Evolutionary conservation across 37 sponge, comb jelly and placozoan genomes (phyloP).

Genomic region (Theonella swinhoei): DNA sequence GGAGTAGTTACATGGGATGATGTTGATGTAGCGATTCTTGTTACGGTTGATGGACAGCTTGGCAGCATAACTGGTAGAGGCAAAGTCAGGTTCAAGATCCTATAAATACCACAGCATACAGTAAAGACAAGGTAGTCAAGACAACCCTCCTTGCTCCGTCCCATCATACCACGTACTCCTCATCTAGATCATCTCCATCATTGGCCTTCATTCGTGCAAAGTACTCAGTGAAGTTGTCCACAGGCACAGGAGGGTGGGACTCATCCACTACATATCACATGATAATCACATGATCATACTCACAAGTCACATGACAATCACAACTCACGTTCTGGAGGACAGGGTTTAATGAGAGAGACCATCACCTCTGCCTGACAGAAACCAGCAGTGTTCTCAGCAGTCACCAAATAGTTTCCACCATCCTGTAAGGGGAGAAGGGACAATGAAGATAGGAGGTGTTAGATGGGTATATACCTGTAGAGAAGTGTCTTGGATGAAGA

Average conservation of each 20-base stretch:
- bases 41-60: slow-evolving; percentile 61
- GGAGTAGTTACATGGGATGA: slow-evolving; percentile 65
- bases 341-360: slow-evolving; percentile 62
- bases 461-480: background rate
- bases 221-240: slow-evolving; percentile 61
- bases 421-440: no score
- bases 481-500: slow-evolving; percentile 42
- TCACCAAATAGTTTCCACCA: slow-evolving; percentile 60
- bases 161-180: slow-evolving; percentile 62
- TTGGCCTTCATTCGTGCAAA: slow-evolving; percentile 57
- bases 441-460: no score
- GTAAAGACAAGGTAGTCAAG: background rate
- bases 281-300: background rate
- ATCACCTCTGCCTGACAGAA: slow-evolving; percentile 4
- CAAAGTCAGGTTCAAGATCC: slow-evolving; percentile 70
- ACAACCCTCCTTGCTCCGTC: background rate
- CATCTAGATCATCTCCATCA: slow-evolving; percentile 62
- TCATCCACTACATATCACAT: slow-evolving; percentile 41
- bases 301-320: background rate
- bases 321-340: slow-evolving; percentile 60
- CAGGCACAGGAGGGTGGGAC: slow-evolving; percentile 37
- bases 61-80: slow-evolving; percentile 67
- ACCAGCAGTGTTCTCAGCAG: slow-evolving; percentile 55
- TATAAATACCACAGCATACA: slow-evolving; percentile 7
- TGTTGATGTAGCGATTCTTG: slow-evolving; percentile 85